Conservation (phyloP, 2,888 invertebrate genomes). For the Philaethria dido region DNA sequence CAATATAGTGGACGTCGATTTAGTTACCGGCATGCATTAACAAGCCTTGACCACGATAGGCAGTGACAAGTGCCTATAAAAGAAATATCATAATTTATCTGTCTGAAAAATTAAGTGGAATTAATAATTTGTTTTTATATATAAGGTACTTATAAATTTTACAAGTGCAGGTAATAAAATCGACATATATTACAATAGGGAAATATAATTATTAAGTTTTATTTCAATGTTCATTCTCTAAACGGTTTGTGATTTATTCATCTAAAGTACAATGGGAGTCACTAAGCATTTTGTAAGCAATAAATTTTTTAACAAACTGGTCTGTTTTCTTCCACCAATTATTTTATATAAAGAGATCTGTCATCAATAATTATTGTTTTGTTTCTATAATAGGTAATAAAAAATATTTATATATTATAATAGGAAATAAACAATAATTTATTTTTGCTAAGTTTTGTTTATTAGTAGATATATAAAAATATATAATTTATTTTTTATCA, state of each 20-base stretch:
- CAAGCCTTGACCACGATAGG: not conserved
- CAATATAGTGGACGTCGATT: not conserved
- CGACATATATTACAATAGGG: not conserved
- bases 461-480: not conserved
- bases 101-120: no score
- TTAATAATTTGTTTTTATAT: no score
- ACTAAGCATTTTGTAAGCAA: slow-evolving; percentile 16
- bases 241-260: slow-evolving; percentile 11
- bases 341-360: not conserved
- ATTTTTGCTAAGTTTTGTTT: not conserved
- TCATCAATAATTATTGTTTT: no score
- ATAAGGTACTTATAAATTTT: no score
- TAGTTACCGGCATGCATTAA: not conserved
- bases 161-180: not conserved
- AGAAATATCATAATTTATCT: no score
- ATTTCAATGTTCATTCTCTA: not conserved
- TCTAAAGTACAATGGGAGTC: slow-evolving; percentile 22
- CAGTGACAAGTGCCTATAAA: not conserved
- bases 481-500: not conserved
- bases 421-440: not conserved
- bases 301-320: slow-evolving; percentile 1
- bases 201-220: not conserved
- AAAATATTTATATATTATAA: not conserved
- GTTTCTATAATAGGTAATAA: no score
- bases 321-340: not conserved